A percentile compares a stretch with the other conserved stretches of the same genome.
Conservation (phyloP, 2,113 vertebrate species). For the Serranochromis macrocephalus region DNA sequence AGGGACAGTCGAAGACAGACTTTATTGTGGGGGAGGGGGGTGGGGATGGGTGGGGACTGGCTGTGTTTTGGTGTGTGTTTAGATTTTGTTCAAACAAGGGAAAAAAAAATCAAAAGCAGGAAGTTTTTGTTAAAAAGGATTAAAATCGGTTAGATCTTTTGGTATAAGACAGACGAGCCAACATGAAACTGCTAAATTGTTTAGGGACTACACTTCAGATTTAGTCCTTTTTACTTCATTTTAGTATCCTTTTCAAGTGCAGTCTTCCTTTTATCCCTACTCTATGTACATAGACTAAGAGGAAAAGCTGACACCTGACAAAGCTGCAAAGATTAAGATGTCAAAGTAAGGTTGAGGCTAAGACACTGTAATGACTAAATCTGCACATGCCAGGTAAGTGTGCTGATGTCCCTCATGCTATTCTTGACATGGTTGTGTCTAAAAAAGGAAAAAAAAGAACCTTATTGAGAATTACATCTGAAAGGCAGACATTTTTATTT, state of each 20-base stretch:
- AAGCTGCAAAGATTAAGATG: slow-evolving; percentile 60
- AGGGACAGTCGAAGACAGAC: slow-evolving; percentile 47
- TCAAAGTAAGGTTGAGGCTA: slow-evolving; percentile 57
- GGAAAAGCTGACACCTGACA: slow-evolving; percentile 31
- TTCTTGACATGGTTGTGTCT: neutral
- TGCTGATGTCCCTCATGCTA: neutral
- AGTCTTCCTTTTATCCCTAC: slow-evolving; percentile 25
- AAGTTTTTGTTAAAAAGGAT: neutral
- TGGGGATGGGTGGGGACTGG: neutral
- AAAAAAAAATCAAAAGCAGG: neutral
- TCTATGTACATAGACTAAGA: slow-evolving; percentile 18
- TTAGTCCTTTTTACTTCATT: neutral
- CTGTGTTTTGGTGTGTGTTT: neutral
- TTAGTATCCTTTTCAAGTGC: neutral
- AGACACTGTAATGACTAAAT: slow-evolving; percentile 41
- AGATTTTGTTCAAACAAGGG: neutral
- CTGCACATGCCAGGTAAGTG: slow-evolving; percentile 4
- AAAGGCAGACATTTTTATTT: neutral
- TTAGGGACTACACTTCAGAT: neutral
- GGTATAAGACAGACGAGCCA: neutral
- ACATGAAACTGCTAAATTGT: neutral
- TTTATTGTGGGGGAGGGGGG: slow-evolving; percentile 13
- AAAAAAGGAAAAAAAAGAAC: neutral
- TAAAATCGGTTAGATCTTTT: neutral
- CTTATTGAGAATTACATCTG: neutral